Evolutionary conservation across 2,113 vertebrate genomes (phyloP).

Genomic region (Leptodactylus fuscus): DNA sequence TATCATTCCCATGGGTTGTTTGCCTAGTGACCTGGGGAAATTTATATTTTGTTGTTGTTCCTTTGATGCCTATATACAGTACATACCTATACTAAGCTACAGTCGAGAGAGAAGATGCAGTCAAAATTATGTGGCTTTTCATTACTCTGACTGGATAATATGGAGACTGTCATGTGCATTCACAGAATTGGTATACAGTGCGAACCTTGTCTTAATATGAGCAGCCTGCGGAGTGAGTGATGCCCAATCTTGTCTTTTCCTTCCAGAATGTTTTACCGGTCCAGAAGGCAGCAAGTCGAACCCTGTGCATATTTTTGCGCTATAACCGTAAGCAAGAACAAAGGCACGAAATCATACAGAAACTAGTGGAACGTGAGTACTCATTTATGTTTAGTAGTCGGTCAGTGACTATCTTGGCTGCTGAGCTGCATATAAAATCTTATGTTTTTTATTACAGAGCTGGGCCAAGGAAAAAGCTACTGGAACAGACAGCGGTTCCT

Average conservation of each 20-base stretch:
- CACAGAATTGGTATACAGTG: no score
- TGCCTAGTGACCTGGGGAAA: no score
- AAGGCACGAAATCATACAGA: conserved; percentile 89
- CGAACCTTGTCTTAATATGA: no score
- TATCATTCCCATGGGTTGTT: no score
- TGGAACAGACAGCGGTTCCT: conserved; percentile 94
- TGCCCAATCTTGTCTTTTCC: conserved; percentile 51
- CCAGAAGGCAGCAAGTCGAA: conserved; percentile 91
- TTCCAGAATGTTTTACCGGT: conserved; percentile 92
- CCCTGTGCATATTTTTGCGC: conserved; percentile 88
- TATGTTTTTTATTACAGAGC: conserved; percentile 73
- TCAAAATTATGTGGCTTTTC: no score
- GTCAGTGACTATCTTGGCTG: background rate
- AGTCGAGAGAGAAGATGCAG: no score
- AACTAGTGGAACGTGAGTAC: conserved; percentile 88
- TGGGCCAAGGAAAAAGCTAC: conserved; percentile 92
- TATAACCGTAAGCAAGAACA: conserved; percentile 95
- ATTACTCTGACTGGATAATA: no score
- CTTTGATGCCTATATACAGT: no score
- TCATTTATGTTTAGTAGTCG: background rate
- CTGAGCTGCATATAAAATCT: background rate
- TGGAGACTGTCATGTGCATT: no score
- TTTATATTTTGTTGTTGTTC: no score
- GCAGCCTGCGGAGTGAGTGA: background rate
- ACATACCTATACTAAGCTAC: no score